Evolutionary conservation across 2,888 invertebrate species (phyloP).

Genomic region (Frankliniella fusca): DNA sequence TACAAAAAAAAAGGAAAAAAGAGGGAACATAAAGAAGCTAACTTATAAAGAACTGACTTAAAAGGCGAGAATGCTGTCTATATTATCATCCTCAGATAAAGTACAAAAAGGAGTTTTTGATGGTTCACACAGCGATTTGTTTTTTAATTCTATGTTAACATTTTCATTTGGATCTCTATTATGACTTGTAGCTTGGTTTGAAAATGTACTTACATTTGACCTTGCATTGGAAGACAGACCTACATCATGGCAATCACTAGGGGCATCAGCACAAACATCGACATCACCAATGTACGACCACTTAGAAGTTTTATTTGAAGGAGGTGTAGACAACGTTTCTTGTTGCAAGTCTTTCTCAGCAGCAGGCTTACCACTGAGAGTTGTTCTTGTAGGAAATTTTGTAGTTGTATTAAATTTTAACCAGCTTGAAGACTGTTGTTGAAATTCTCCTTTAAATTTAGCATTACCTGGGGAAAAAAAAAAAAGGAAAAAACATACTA

Average conservation of each 20-base stretch:
- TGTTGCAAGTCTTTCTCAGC: not conserved
- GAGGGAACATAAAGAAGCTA: no score
- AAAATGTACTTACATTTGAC: no score
- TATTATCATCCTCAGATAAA: not conserved
- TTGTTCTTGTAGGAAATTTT: not conserved
- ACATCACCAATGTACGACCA: no score
- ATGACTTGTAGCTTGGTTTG: not conserved
- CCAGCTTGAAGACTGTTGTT: not conserved
- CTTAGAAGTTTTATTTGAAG: not conserved
- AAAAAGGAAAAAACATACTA: not conserved
- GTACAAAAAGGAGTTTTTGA: not conserved
- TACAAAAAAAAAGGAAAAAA: no score
- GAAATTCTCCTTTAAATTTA: not conserved
- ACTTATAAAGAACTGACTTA: not conserved
- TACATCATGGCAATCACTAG: no score
- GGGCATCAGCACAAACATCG: no score
- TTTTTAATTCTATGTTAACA: not conserved
- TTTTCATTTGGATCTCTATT: not conserved
- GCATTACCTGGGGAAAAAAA: not conserved
- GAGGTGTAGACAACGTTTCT: not conserved
- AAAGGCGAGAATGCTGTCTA: not conserved
- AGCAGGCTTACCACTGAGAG: not conserved
- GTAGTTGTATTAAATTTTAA: not conserved
- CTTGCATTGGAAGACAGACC: no score
- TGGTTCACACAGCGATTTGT: not conserved